Evolutionary conservation across 2,797 vertebrate species (phyloP), one percentile per base, ranked within the genome.

Genomic region (Semotilus atromaculatus): DNA sequence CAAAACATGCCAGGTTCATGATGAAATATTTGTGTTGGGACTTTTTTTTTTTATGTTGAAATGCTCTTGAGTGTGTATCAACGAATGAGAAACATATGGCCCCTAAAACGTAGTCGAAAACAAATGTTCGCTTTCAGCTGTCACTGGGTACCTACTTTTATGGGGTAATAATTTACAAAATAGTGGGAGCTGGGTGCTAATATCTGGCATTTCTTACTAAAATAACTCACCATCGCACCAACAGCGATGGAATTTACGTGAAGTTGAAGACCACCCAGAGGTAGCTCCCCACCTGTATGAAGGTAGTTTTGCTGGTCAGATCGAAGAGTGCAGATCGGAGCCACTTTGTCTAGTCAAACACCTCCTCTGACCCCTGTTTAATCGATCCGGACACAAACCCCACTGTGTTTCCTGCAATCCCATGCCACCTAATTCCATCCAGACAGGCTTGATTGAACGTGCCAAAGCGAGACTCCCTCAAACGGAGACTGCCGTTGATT

Each of bases 11-110:
- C 85, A 75, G 83, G 23, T 81, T 85, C 86, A 40, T 90, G 89
- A 89, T 90, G 85, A 90, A 89, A 89, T 90, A 89, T 90, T 90
- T 90, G 82, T 86, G 86, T 87, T 87, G 80, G 64, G 75, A 81
- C 48, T 85, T 86, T 87, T 90, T 86, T 87, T 90, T 89, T 86
- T 80, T 89, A 93, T 93, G 90, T 91, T 93, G 91, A 94, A 93
- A 93, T 91, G 87, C 90, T 93, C 93, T 93, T 93, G 94, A 94
- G 93, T 94, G 92, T 92, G 91, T 92, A 94, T 93, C 82, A 86
- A 92, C 86, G 90, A 96, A 96, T 93, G 89, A 94, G 94, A 94
- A 96, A 91, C 95, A 96, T 86, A 95, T 95, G 95, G 91, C 83
- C 89, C 78, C 87, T 86, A 89, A 90, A 91, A 82, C 67, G 29